Conservation (phyloP, 1,140 invertebrate genomes). For the Parasteatoda tepidariorum region DNA sequence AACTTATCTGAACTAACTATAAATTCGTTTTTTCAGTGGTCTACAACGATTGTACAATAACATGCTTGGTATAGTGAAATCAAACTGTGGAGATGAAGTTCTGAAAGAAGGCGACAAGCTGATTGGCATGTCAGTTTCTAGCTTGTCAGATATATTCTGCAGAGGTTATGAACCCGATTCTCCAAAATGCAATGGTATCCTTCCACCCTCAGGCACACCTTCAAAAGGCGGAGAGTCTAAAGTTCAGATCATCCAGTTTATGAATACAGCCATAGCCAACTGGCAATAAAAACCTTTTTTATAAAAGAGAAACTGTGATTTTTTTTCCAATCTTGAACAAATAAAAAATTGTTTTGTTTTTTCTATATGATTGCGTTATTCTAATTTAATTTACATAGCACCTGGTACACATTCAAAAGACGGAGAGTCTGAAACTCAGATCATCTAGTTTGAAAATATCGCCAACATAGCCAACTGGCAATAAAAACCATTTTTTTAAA, state of each 20-base stretch:
- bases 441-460: conserved; percentile 43
- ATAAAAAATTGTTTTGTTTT: conserved; percentile 57
- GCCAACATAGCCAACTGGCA: conserved; percentile 47
- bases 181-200: neutral
- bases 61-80: conserved; percentile 20
- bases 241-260: conserved; percentile 44
- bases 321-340: conserved; percentile 21
- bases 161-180: conserved; percentile 27
- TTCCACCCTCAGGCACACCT: conserved; percentile 36
- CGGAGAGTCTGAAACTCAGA: conserved; percentile 25
- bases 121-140: conserved; percentile 45
- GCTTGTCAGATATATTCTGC: conserved; percentile 50
- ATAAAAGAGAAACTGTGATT: neutral
- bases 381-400: too few species aligned
- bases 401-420: conserved; percentile 35
- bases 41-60: conserved; percentile 39
- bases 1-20: too few species aligned
- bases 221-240: conserved; percentile 39
- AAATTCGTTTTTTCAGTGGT: conserved; percentile 15
- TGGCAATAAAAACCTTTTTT: conserved; percentile 18
- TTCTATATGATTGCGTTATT: too few species aligned
- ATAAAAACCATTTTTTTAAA: conserved; percentile 6
- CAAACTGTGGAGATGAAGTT: conserved; percentile 28
- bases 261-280: conserved; percentile 46
- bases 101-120: conserved; percentile 27